Evolutionary conservation across 2,797 vertebrate genomes (phyloP), one percentile per base, ranked within the genome.

Genomic region (Myotis pilosus): DNA sequence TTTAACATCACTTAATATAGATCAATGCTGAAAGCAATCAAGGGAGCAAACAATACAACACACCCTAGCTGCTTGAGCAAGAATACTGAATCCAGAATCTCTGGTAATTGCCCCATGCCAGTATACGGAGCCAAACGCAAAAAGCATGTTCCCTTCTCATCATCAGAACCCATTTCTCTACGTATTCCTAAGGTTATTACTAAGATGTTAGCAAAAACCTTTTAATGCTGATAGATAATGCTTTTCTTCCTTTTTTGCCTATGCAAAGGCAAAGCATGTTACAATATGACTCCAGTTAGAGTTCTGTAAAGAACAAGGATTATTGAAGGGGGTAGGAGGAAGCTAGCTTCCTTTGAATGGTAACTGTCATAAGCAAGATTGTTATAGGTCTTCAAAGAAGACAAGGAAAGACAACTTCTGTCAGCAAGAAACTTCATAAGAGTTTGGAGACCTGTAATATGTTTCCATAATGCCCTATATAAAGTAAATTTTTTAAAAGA

Each of bases 171-270:
- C 33, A 87, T 15, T 71, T 75, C 36, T 91, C 83, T 1, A 88
- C 11, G 15, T n/a, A 75, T 8, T 44, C 36, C 60, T 79, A 8
- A 75, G 86, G 64, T 53, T 92, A 84, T 86, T 82, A 51, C 19
- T 68, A 36, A 69, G 79, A 78, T 11, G 25, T 47, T 33, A 87
- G 82, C 71, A 89, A 93, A 80, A 79, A n/a, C 23, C 22, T 49
- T 68, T 51, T 83, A 80, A 81, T 72, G 38, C 30, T 66, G 36
- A 88, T 22, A 82, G 17, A 87, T 55, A 86, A 79, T 41, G 15
- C 9, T 92, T 83, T 93, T 86, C 78, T 94, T 94, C 28, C 76
- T 20, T 82, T 8, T 64, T 53, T 87, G 36, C 95, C 81, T 90
- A 79, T 44, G 30, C 10, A 28, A 84, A 64, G 8, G 25, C 17